Base-by-base conservation (phyloP, 2,797 vertebrate species). In the Eulemur mongoz region DNA sequence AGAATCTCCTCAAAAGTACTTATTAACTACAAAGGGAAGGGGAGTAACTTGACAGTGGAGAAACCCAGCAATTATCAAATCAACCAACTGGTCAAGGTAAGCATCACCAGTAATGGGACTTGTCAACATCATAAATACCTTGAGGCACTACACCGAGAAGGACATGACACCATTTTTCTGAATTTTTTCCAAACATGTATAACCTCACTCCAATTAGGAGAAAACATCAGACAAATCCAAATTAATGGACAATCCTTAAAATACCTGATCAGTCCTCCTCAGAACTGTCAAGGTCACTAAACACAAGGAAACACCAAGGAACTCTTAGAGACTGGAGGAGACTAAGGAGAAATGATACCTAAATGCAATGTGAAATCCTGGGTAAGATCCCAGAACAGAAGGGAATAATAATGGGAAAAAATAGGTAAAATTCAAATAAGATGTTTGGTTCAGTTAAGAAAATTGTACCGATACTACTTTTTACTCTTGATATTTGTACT, bases 51-150 rank as follows among this genome's bases (percentile, higher is more conserved):
- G 15, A 11, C 50, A 27, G 14, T 57, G 10, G 48, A 80, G 72
- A 84, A 88, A 25, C 12, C 35, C 3, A 23, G 22, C 27, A 50
- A 17, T 59, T 80, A 48, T 17, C 54, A 40, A 38, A 80, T 48
- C 57, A 48, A 23, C 48, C 54, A 73, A 43, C 20, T 11, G n/a
- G 9, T 18, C 25, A 5, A 17, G 61, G 27, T 32, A 35, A 63
- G 25, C 5, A 0, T 43, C 63, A 7, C 22, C 43, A 65, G n/a
- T 78, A 52, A 25, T 7, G n/a, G 59, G 23, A 20, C 48, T 11
- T 4, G 27, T 2, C 25, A 12, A 1, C 0, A 18, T 5, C 5
- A 4, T 8, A 35, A 70, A 22, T 50, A 32, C 43, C 30, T 18
- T 13, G 20, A 43, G 0, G 14, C 8, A 7, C 17, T 45, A 7